A percentile compares a stretch with the other conserved stretches of the same genome.
phyloP scores from a whole-genome alignment of 2,113 vertebrate species.

The Mus pahari region DNA sequence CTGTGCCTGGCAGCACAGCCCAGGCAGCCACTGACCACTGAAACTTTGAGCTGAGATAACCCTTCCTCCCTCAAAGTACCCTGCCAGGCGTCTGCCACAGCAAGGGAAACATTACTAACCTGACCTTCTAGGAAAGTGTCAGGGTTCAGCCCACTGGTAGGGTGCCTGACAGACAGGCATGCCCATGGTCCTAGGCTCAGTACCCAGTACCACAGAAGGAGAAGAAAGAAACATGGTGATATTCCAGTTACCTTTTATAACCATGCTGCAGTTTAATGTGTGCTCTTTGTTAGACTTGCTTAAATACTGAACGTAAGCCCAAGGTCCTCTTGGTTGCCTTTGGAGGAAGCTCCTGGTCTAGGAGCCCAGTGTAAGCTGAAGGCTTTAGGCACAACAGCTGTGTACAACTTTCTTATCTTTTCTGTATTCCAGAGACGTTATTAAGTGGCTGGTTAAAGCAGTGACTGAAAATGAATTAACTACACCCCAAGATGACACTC shows the following conservation, averaged over 20 bases:
- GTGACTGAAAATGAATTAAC: conserved; percentile 81
- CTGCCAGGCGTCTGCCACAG: background rate
- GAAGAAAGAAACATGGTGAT: background rate
- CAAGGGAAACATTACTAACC: background rate
- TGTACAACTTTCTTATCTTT: background rate
- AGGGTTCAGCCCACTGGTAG: background rate
- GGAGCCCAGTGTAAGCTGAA: background rate
- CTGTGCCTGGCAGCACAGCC: background rate
- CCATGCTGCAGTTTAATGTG: background rate
- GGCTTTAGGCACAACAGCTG: background rate
- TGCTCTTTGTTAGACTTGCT: background rate
- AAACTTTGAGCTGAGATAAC: background rate
- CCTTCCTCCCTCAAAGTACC: background rate
- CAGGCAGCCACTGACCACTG: background rate
- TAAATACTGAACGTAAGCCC: background rate
- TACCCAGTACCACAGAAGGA: background rate
- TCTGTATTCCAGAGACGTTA: conserved; percentile 90
- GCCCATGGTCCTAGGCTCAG: background rate
- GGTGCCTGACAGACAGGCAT: too few species aligned
- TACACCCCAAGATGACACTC: conserved; percentile 47
- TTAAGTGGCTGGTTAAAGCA: conserved; percentile 91
- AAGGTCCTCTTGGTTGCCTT: background rate
- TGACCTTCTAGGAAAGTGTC: background rate
- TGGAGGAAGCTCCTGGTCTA: background rate
- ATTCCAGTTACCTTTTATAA: conserved; percentile 10